phyloP scores from a whole-genome alignment of 2,113 vertebrate genomes.

The Prietella phreatophila region DNA sequence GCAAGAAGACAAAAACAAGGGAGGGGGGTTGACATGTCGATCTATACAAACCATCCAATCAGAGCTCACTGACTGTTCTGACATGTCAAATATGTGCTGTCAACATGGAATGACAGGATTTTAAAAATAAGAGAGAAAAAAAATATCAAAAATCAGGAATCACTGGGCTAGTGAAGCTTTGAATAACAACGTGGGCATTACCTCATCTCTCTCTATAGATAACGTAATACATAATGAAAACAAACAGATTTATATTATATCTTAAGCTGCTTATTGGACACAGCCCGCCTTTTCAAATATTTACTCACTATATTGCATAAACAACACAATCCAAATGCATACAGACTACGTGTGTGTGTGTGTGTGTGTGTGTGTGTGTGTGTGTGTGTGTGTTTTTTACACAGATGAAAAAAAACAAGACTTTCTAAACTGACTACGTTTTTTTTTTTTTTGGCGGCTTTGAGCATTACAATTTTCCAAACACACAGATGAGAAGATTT shows the following conservation, averaged over 20 bases:
- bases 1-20: slow-evolving; percentile 1
- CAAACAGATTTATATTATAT: slow-evolving; percentile 58
- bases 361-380: neutral
- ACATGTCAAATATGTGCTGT: slow-evolving; percentile 33
- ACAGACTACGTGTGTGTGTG: slow-evolving; percentile 28
- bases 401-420: slow-evolving; percentile 3
- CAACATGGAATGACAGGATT: slow-evolving; percentile 9
- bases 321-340: slow-evolving; percentile 56
- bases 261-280: slow-evolving; percentile 56
- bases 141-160: neutral
- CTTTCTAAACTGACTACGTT: neutral
- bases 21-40: slow-evolving; percentile 7
- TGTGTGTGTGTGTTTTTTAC: neutral
- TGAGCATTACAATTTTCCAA: neutral
- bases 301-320: slow-evolving; percentile 73
- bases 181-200: slow-evolving; percentile 46
- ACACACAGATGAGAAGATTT: neutral
- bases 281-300: slow-evolving; percentile 67
- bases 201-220: slow-evolving; percentile 33
- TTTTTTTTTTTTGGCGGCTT: neutral
- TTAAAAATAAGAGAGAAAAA: neutral
- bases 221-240: slow-evolving; percentile 54
- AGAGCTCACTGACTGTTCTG: slow-evolving; percentile 28
- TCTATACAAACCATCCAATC: slow-evolving; percentile 44
- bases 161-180: slow-evolving; percentile 29